Evolutionary conservation across 2,888 invertebrate species (phyloP).

Genomic region (Pollenia amentaria): DNA sequence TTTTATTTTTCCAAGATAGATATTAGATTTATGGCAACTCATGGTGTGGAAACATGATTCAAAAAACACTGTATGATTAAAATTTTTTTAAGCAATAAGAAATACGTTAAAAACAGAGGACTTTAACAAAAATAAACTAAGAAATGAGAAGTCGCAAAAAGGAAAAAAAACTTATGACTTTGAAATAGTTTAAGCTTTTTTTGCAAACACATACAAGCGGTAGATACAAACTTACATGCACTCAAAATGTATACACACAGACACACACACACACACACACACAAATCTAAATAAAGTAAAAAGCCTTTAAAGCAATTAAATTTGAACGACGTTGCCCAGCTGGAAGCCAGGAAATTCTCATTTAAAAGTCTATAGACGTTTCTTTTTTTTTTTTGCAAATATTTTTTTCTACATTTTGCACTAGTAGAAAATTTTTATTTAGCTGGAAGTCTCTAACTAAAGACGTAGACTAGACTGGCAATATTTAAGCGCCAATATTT

Average conservation of each 20-base stretch:
- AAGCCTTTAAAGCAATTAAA: conserved; percentile 83
- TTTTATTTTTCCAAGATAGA: conserved; percentile 52
- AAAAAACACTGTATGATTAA: conserved; percentile 70
- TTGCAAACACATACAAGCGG: conserved; percentile 41
- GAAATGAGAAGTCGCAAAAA: conserved; percentile 52
- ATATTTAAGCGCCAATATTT: conserved; percentile 71
- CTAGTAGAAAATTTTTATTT: conserved; percentile 51
- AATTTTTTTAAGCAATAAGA: conserved; percentile 37
- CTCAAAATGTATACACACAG: neutral
- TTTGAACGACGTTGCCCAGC: conserved; percentile 83
- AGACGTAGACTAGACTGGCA: conserved; percentile 60
- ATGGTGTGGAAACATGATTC: conserved; percentile 77
- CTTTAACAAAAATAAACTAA: conserved; percentile 24
- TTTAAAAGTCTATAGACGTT: conserved; percentile 79
- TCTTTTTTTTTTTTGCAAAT: neutral
- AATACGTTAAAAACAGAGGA: conserved; percentile 43
- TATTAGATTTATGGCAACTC: conserved; percentile 78
- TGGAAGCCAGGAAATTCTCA: conserved; percentile 85
- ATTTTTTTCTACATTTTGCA: neutral
- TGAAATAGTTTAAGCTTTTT: conserved; percentile 74
- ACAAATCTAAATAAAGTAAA: conserved; percentile 37
- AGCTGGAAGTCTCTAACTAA: conserved; percentile 57
- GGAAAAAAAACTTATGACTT: conserved; percentile 65
- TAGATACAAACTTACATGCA: neutral
- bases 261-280: neutral